A percentile compares a stretch with the other conserved stretches of the same genome.
Conservation (phyloP, 92 coral and sea anemone species). For the Pocillopora grandis region DNA sequence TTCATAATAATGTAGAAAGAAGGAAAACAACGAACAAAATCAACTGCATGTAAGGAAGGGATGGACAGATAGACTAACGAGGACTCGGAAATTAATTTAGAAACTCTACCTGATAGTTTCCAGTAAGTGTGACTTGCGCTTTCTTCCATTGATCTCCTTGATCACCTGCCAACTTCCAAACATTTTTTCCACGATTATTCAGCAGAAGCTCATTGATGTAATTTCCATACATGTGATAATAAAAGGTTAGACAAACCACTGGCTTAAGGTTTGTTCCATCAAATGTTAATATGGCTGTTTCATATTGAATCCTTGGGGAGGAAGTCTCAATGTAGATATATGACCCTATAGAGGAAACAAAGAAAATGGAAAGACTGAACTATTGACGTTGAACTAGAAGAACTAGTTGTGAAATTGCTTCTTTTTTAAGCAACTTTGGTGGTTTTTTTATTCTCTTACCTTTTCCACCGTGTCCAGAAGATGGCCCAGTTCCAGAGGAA, state of each 20-base stretch:
- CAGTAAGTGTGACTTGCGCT: slow-evolving; percentile 6
- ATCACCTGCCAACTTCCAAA: not conserved
- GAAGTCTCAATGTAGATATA: slow-evolving; percentile 6
- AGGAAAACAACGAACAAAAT: no score
- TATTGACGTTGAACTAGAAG: no score
- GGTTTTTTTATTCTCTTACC: slow-evolving; percentile 2
- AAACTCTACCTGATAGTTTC: not conserved
- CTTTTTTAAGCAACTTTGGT: no score
- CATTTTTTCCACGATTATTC: not conserved
- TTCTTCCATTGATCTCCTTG: not conserved
- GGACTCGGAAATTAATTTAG: no score
- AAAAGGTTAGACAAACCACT: slow-evolving; percentile 10
- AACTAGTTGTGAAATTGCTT: no score
- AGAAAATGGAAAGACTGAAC: no score
- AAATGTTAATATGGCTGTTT: not conserved
- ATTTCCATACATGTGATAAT: slow-evolving; percentile 8
- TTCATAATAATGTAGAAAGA: no score
- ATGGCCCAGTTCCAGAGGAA: slow-evolving; percentile 35
- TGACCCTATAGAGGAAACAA: not conserved
- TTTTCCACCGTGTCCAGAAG: slow-evolving; percentile 18
- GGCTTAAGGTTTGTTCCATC: not conserved
- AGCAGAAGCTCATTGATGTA: not conserved
- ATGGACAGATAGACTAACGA: no score
- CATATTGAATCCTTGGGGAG: not conserved
- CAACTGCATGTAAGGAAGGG: no score